Conservation (phyloP, 2,797 vertebrate genomes). For the Rhynchonycteris naso region DNA sequence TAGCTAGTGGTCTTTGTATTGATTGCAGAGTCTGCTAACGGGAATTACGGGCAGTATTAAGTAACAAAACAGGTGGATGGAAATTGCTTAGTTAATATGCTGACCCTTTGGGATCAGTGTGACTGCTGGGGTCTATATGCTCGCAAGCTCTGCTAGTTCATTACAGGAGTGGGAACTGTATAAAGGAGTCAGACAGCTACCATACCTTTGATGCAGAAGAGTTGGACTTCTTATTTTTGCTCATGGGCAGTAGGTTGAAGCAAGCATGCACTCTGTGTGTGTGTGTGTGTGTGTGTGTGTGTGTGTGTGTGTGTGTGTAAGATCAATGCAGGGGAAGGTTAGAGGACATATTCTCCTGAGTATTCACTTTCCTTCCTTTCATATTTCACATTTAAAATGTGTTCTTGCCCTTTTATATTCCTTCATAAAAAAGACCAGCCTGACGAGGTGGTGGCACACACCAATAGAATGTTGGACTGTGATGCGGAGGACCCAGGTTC, state of each 20-base stretch:
- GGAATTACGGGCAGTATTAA: background rate
- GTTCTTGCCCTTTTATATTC: background rate
- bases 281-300: background rate
- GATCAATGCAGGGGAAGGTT: background rate
- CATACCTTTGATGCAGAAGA: background rate
- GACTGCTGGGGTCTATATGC: background rate
- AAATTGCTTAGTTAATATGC: conserved; percentile 1
- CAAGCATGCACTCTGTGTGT: background rate
- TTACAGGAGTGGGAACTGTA: background rate
- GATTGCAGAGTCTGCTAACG: background rate
- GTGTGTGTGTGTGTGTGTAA: background rate
- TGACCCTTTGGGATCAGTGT: background rate
- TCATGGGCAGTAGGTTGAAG: background rate
- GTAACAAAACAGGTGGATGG: background rate
- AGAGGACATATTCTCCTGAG: background rate
- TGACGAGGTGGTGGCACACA: too few relatives aligned
- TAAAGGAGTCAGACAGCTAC: background rate
- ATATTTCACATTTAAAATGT: conserved; percentile 19
- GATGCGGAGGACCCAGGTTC: too few relatives aligned
- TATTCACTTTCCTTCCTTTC: background rate
- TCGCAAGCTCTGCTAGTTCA: background rate
- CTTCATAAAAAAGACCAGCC: background rate
- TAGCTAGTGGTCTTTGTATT: conserved; percentile 10
- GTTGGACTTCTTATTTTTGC: background rate
- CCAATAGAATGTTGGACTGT: too few relatives aligned